Evolutionary conservation across 2,113 vertebrate genomes (phyloP).

Genomic region (Heterochromis multidens): DNA sequence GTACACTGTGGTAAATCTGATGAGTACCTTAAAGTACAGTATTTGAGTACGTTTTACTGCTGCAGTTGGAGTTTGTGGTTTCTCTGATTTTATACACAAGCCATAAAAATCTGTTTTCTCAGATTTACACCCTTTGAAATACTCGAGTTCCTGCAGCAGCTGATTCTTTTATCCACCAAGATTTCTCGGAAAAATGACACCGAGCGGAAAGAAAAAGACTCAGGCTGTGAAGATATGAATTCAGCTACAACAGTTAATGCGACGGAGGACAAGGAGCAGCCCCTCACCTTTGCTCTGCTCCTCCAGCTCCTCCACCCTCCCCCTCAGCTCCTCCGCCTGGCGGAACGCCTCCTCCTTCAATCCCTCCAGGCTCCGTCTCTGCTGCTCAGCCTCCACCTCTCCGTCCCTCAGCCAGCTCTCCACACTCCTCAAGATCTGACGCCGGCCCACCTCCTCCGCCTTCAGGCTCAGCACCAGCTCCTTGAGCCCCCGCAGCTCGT

Average conservation of each 20-base stretch:
- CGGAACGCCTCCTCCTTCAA: not conserved
- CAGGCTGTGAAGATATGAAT: not conserved
- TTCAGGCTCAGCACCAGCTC: constrained; percentile 54
- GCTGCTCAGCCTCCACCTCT: constrained; percentile 1
- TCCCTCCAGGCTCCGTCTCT: not conserved
- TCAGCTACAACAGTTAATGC: not conserved
- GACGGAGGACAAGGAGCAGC: not conserved
- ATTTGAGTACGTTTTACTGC: no score
- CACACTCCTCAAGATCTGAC: constrained; percentile 23
- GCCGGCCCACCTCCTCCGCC: constrained; percentile 22
- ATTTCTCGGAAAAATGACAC: no score
- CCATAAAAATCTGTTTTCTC: no score
- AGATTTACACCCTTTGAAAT: no score
- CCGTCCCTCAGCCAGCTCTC: constrained; percentile 58
- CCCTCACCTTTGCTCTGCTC: constrained; percentile 23
- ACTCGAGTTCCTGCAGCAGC: not conserved
- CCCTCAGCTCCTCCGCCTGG: not conserved
- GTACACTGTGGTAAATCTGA: not conserved
- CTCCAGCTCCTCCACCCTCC: constrained; percentile 23
- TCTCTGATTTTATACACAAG: no score
- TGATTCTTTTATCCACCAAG: no score
- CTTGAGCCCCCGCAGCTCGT: constrained; percentile 54
- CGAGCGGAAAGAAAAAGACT: no score
- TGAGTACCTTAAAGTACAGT: not conserved
- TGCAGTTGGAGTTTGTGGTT: no score